These are phyloP conservation scores for Coracopsis vasa DNA, from an alignment of 2,113 vertebrate genomes.

Conservation along the genomic window DNA sequence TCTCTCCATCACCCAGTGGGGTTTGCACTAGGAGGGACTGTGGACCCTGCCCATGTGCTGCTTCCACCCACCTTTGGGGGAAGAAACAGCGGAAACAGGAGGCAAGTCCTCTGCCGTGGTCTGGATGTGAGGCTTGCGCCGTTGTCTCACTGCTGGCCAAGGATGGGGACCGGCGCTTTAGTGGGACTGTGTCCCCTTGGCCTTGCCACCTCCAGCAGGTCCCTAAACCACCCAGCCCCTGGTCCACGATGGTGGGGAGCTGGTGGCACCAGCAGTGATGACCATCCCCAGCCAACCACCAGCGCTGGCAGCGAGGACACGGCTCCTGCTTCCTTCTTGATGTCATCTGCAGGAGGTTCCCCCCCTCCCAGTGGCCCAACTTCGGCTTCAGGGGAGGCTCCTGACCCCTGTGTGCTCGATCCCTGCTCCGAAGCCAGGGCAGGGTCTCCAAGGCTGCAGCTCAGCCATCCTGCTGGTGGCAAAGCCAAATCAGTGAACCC, in stretches of 20 bases:
- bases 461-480: background rate
- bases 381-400: background rate
- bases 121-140: background rate
- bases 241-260: background rate
- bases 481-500: background rate
- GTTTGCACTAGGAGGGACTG: constrained; percentile 54
- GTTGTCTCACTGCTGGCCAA: background rate
- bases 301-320: background rate
- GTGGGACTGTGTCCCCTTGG: background rate
- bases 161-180: rapidly evolving
- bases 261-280: background rate
- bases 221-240: background rate
- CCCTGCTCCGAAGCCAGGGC: background rate
- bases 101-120: background rate
- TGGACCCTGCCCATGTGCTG: background rate
- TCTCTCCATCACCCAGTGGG: background rate
- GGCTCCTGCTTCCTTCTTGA: background rate
- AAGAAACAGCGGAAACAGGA: background rate
- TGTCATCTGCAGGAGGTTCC: rapidly evolving
- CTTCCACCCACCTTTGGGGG: background rate
- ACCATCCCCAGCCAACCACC: background rate
- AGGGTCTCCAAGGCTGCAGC: background rate
- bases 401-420: rapidly evolving
- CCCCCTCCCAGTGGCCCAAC: background rate
- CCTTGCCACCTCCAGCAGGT: background rate